Evolutionary conservation across 2,797 vertebrate genomes (phyloP), one percentile per base, ranked within the genome.

Genomic region (Tolypeutes matacus): DNA sequence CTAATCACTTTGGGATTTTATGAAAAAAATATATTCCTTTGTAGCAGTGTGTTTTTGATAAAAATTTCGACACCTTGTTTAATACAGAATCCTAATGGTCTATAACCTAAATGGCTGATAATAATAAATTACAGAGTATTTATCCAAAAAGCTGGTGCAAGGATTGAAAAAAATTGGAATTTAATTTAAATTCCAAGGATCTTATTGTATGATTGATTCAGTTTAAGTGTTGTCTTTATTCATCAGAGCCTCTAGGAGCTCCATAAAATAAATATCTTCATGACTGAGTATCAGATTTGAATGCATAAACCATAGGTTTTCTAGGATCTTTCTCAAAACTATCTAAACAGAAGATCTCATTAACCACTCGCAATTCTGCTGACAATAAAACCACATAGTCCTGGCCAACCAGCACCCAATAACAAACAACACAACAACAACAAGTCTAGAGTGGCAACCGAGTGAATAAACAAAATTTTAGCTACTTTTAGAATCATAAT

Each of bases 1-100:
- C 64, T 89, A 95, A 92, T 88, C 58, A 95, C 29, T 83, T 91
- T 25, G 72, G 53, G 39, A 11, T 29, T 86, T 85, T 67, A 42
- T 56, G 10, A 93, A 46, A 56, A 39, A 94, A 93, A 93, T 5
- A 81, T 14, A 29, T 56, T 93, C 89, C 77, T 87, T 93, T 96
- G 46, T 73, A 73, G 7, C 17, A 89, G 2, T 53, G 29, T 65
- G 39, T 34, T 82, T 86, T 69, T 86, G 2, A 85, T 80, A 60
- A 82, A 65, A 87, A 87, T 17, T 78, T 90, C 81, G 46, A 92
- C 12, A 82, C 78, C 72, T 88, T 42, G 78, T 34, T 72, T 92
- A 91, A 60, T 78, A 70, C 21, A 91, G 39, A 89, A 7, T 76
- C 4, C 7, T 34, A 76, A 70, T 51, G 18, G 23, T 39, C 0